A percentile compares a stretch with the other conserved stretches of the same genome.
Conservation (phyloP, 2,888 invertebrate species). For the Nymphalis polychloros region DNA sequence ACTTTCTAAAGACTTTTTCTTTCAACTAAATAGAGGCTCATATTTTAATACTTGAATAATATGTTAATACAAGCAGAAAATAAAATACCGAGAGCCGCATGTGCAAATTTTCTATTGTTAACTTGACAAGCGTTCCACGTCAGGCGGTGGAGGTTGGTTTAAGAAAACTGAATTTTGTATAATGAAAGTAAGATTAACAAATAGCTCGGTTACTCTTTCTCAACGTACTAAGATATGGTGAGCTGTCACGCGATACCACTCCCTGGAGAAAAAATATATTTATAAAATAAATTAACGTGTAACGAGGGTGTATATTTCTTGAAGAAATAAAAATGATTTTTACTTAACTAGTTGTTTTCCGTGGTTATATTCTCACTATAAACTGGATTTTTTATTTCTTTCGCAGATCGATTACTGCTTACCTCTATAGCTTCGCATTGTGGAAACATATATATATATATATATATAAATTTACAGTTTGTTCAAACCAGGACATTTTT, state of each 20-base stretch:
- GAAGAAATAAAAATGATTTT: conserved; percentile 6
- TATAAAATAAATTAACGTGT: conserved; percentile 11
- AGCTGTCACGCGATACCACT: conserved; percentile 64
- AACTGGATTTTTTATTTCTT: too few species aligned
- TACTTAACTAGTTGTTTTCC: not conserved
- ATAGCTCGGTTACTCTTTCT: conserved; percentile 70
- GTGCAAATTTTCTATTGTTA: conserved; percentile 38
- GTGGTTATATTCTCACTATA: too few species aligned
- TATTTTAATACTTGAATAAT: conserved; percentile 29
- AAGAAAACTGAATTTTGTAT: conserved; percentile 57
- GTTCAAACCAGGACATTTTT: too few species aligned
- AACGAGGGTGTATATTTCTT: conserved; percentile 5
- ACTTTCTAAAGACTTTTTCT: not conserved
- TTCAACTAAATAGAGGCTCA: conserved; percentile 9
- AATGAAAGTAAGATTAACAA: conserved; percentile 75
- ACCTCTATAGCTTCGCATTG: too few species aligned
- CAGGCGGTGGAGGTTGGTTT: conserved; percentile 32
- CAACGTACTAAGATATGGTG: conserved; percentile 61
- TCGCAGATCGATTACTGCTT: too few species aligned
- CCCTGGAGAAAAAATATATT: conserved; percentile 16
- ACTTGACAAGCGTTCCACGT: conserved; percentile 32
- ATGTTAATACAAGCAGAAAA: conserved; percentile 33
- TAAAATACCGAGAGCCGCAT: conserved; percentile 35
- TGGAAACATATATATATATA: too few species aligned
- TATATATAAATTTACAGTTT: too few species aligned